phyloP scores from a whole-genome alignment of 1,140 invertebrate genomes.

The Antheraea mylitta region DNA sequence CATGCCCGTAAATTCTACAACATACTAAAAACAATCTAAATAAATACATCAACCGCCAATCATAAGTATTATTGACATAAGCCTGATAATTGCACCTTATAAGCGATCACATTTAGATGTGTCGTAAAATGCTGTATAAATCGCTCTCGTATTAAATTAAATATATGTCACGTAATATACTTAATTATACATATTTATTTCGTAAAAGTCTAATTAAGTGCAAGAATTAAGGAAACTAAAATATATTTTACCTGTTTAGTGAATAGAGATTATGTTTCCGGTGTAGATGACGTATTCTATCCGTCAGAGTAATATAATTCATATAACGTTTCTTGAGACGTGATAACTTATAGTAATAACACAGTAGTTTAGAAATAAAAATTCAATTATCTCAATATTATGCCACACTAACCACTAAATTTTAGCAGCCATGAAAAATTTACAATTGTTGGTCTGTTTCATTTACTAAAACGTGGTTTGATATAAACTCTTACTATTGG shows the following conservation, averaged over 20 bases:
- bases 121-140: neutral
- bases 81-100: slow-evolving; percentile 7
- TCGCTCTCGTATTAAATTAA: neutral
- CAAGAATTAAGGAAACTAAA: slow-evolving; percentile 22
- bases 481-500: neutral
- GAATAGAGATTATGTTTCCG: slow-evolving; percentile 7
- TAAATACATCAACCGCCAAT: neutral
- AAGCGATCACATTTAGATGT: slow-evolving; percentile 1
- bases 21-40: neutral
- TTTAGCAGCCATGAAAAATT: slow-evolving; percentile 41
- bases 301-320: neutral
- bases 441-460: neutral
- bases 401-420: slow-evolving; percentile 37
- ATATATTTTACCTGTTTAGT: slow-evolving; percentile 40
- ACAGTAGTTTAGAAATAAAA: neutral
- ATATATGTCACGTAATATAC: slow-evolving; percentile 10
- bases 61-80: neutral
- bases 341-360: slow-evolving; percentile 3
- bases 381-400: slow-evolving; percentile 19
- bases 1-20: neutral
- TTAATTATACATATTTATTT: slow-evolving; percentile 39
- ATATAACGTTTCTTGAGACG: neutral
- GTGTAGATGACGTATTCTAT: neutral
- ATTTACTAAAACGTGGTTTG: neutral
- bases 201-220: slow-evolving; percentile 29